Percentiles rank a stretch among this genome's conserved stretches.
phyloP scores from a whole-genome alignment of 2,797 vertebrate genomes.

The Onychomys torridus region DNA sequence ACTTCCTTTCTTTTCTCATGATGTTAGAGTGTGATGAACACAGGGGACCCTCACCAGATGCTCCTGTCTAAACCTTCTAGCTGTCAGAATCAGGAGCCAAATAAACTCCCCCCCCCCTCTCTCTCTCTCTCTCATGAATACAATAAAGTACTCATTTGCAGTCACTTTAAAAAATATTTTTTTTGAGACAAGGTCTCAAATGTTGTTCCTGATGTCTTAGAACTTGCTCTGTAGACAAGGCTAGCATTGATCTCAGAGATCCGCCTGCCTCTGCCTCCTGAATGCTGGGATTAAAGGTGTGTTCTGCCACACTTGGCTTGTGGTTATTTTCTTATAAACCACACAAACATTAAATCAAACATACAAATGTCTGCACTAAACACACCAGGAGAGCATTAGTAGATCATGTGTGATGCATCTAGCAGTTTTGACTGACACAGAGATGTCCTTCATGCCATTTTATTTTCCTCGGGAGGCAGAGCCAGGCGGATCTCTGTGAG shows the following conservation, averaged over 20 bases:
- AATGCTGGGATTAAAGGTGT: neutral
- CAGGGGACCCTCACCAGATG: neutral
- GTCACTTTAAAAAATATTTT: neutral
- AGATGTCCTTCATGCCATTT: neutral
- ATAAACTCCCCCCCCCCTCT: too few relatives aligned
- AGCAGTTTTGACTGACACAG: neutral
- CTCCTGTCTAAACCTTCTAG: neutral
- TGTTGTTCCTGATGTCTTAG: neutral
- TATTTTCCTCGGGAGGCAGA: constrained; percentile 29
- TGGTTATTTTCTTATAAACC: neutral
- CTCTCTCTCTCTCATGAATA: neutral
- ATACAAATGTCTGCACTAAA: too few relatives aligned
- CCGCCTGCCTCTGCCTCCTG: neutral
- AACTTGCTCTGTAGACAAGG: neutral
- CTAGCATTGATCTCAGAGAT: neutral
- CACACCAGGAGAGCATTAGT: neutral
- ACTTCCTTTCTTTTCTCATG: neutral
- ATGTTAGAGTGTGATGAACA: neutral
- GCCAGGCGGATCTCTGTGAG: too few relatives aligned
- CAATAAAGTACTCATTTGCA: neutral
- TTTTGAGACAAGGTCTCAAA: neutral
- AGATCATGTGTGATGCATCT: neutral
- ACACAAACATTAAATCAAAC: neutral
- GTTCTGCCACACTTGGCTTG: neutral
- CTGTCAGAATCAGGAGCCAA: neutral